Conservation (phyloP, 1,140 invertebrate species). For the Protaetia brevitarsis region DNA sequence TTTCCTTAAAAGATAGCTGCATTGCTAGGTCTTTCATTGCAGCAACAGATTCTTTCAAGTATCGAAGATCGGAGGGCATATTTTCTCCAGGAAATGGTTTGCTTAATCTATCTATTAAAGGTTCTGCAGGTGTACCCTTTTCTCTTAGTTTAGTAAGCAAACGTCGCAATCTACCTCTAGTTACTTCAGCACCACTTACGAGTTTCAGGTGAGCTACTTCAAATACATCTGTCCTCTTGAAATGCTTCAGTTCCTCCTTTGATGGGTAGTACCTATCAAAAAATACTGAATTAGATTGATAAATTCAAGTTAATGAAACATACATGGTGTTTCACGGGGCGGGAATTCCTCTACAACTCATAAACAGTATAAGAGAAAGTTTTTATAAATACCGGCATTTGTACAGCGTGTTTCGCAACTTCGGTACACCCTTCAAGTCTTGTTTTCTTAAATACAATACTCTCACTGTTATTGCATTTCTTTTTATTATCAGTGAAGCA, state of each 20-base stretch:
- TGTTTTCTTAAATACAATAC: no score
- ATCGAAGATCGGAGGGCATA: slow-evolving; percentile 16
- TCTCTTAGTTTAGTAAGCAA: slow-evolving; percentile 33
- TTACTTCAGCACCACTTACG: slow-evolving; percentile 38
- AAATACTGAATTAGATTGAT: not conserved
- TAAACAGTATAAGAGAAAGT: no score
- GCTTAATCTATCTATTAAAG: slow-evolving; percentile 29
- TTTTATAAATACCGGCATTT: no score
- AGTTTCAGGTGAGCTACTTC: slow-evolving; percentile 39
- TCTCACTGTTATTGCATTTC: no score
- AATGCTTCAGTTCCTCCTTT: not conserved
- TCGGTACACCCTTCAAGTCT: no score
- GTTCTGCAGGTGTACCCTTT: slow-evolving; percentile 31
- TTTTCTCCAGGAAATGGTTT: slow-evolving; percentile 30
- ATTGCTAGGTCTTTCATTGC: slow-evolving; percentile 10
- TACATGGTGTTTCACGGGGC: not conserved
- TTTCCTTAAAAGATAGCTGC: slow-evolving; percentile 5
- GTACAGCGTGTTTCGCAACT: no score
- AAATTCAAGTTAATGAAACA: not conserved
- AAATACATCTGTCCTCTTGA: slow-evolving; percentile 21
- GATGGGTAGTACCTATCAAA: not conserved
- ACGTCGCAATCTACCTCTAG: slow-evolving; percentile 37
- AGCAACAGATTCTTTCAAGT: slow-evolving; percentile 8
- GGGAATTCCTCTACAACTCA: no score
- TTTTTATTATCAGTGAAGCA: no score